Conservation (phyloP, 1,140 invertebrate species). For the Galendromus occidentalis region DNA sequence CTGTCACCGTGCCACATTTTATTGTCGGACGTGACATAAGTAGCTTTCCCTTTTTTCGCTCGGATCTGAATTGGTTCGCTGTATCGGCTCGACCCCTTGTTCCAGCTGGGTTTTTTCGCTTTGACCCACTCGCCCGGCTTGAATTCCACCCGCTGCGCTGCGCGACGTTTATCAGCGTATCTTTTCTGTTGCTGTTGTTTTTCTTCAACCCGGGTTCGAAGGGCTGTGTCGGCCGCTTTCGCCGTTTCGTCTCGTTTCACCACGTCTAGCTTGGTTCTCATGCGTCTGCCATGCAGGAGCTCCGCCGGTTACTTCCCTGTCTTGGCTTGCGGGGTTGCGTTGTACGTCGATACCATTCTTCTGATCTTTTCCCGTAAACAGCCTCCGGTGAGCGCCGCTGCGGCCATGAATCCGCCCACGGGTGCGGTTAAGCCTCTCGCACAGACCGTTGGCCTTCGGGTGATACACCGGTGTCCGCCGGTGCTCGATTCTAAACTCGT, state of each 20-base stretch:
- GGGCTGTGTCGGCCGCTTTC: neutral
- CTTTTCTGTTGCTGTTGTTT: neutral
- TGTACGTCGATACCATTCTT: conserved; percentile 3
- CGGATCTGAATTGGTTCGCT: neutral
- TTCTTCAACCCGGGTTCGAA: neutral
- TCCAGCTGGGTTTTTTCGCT: neutral
- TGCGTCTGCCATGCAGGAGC: neutral
- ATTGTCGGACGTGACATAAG: neutral
- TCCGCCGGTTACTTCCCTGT: neutral
- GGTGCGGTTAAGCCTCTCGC: neutral
- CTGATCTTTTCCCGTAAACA: neutral
- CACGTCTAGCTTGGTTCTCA: neutral
- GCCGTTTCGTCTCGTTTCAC: neutral
- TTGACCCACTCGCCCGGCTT: neutral
- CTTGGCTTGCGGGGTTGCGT: neutral
- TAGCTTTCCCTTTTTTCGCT: neutral
- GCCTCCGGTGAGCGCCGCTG: neutral
- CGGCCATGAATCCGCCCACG: neutral
- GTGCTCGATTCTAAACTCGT: neutral
- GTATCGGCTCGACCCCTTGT: neutral
- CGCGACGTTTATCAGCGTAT: neutral
- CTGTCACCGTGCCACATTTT: neutral
- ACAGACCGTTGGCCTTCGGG: neutral
- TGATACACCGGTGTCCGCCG: neutral
- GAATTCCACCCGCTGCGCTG: neutral